phyloP scores from a whole-genome alignment of 2,888 invertebrate species.

The Meta bourneti region DNA sequence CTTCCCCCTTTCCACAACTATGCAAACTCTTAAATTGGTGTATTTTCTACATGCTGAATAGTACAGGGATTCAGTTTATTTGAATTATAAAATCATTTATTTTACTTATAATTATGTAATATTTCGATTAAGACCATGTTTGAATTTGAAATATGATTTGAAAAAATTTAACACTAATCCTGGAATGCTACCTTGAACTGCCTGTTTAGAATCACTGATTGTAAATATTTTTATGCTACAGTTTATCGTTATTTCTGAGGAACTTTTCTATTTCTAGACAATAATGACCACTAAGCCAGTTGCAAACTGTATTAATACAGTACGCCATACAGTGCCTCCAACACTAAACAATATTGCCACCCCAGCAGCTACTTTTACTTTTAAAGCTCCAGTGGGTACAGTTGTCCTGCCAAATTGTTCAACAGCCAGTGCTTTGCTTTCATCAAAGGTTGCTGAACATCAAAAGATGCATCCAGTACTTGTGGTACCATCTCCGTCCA shows the following conservation, averaged over 20 bases:
- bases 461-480: conserved; percentile 70
- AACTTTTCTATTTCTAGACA: conserved; percentile 21
- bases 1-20: background rate
- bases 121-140: too few relatives aligned
- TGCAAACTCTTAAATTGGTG: too few relatives aligned
- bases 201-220: too few relatives aligned
- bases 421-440: conserved; percentile 41
- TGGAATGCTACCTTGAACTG: too few relatives aligned
- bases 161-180: too few relatives aligned
- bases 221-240: too few relatives aligned
- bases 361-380: conserved; percentile 66
- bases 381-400: conserved; percentile 74
- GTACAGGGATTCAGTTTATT: too few relatives aligned
- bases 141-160: too few relatives aligned
- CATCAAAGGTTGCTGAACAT: conserved; percentile 62
- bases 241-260: too few relatives aligned
- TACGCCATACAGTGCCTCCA: conserved; percentile 75
- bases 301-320: conserved; percentile 60
- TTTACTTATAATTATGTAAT: too few relatives aligned
- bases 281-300: conserved; percentile 49
- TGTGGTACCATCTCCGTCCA: conserved; percentile 76
- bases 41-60: too few relatives aligned
- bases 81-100: too few relatives aligned
- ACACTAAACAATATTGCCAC: conserved; percentile 63
- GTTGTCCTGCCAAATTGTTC: conserved; percentile 75